These are phyloP conservation scores for Eumeta japonica DNA, from an alignment of 1,140 invertebrate species.

Conservation along the genomic window DNA sequence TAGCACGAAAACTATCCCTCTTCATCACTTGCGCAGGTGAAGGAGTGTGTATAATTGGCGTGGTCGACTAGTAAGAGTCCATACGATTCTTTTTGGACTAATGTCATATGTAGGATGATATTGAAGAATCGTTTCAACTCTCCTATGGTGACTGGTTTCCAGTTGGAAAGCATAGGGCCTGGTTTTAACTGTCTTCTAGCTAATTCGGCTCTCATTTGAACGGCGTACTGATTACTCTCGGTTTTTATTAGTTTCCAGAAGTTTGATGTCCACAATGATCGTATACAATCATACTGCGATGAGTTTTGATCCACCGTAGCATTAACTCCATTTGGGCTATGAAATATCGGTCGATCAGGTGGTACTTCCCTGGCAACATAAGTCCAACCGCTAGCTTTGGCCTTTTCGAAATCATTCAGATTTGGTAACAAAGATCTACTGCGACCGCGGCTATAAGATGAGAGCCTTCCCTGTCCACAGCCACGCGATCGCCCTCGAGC, in stretches of 20 bases:
- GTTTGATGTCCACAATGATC: conserved; percentile 9
- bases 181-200: conserved; percentile 8
- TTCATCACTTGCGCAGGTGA: conserved; percentile 8
- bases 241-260: conserved; percentile 10
- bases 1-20: conserved; percentile 6
- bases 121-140: conserved; percentile 10
- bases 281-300: conserved; percentile 12
- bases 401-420: too few species aligned
- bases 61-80: conserved; percentile 14
- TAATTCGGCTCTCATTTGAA: conserved; percentile 12
- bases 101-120: conserved; percentile 12
- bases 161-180: conserved; percentile 9
- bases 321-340: neutral
- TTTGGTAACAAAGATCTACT: too few species aligned
- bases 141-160: conserved; percentile 9
- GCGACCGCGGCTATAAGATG: too few species aligned
- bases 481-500: too few species aligned
- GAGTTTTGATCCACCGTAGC: conserved; percentile 9
- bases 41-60: conserved; percentile 10
- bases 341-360: conserved; percentile 2
- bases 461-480: too few species aligned
- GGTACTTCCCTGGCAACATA: neutral
- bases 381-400: conserved; percentile 2
- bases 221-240: conserved; percentile 13
- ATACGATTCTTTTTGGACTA: conserved; percentile 13